Percentiles rank a stretch among this genome's conserved stretches.
Conservation (phyloP, 2,888 invertebrate genomes). For the Unio delphinus region DNA sequence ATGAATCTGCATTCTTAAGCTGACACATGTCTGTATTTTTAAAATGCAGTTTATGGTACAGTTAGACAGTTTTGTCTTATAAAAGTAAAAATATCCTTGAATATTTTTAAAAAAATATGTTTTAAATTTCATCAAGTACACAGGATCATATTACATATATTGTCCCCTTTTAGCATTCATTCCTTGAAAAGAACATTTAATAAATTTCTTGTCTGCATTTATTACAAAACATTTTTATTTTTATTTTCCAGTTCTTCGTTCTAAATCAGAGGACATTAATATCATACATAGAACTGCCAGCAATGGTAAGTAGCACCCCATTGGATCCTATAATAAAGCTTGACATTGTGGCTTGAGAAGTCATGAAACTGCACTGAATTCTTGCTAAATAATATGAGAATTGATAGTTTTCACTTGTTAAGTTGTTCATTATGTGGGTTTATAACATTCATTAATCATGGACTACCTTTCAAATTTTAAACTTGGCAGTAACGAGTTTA, state of each 20-base stretch:
- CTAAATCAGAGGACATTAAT: slow-evolving; percentile 84
- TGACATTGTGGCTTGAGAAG: not conserved
- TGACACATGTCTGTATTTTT: not conserved
- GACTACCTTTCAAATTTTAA: no score
- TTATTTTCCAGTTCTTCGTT: slow-evolving; percentile 83
- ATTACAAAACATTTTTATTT: slow-evolving; percentile 4
- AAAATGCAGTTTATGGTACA: no score
- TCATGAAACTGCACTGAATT: not conserved
- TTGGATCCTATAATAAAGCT: not conserved
- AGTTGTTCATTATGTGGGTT: no score
- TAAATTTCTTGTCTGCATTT: not conserved
- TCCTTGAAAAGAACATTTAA: not conserved
- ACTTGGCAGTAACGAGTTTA: no score
- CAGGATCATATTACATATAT: not conserved
- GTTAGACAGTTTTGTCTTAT: no score
- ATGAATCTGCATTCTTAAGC: not conserved
- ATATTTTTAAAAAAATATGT: no score
- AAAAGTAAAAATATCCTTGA: no score
- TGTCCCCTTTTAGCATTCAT: not conserved
- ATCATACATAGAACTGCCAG: slow-evolving; percentile 91
- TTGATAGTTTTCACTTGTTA: not conserved
- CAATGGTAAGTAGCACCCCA: slow-evolving; percentile 73
- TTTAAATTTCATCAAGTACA: no score
- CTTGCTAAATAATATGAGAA: not conserved
- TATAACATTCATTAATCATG: no score